Base-by-base conservation (phyloP, 2,113 vertebrate genomes). In the Nesogale talazaci region DNA sequence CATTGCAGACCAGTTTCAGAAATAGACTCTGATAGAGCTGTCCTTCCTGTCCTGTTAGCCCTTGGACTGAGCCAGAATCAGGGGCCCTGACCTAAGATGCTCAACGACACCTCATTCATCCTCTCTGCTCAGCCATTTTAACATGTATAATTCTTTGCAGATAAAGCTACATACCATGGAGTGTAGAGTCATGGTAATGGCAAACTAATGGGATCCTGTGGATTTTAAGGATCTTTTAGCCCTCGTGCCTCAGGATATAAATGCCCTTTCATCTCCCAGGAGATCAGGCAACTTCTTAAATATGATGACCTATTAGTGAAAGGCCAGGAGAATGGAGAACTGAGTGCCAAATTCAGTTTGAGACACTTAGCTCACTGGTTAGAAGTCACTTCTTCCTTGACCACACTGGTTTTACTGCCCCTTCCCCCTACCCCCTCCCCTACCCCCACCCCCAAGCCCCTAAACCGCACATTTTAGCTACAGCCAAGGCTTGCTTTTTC, bases 211-310 rank as follows among this genome's bases (percentile, higher is more conserved):
- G n/a, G 78, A 63, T 78, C 56, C 65, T 4, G 52, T 2, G 10
- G 46, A 52, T 52, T 52, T 8, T 52, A 11, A 52, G 34, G 22
- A 46, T 0, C 72, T 61, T 46, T 83, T 10, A 59, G 59, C 77
- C 6, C 22, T 52, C 61, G 61, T 83, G 38, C 59, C 25, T 61
- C 31, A 23, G 52, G 70, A 14, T 83, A 42, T 59, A 79, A 57
- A 86, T 87, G 42, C 86, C 86, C 29, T 52, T 72, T 20, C 38
- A 42, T 75, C 12, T 79, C 69, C 59, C 72, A 3, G n/a, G 83
- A 57, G 94, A 82, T 83, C 81, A 86, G 94, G 61, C 52, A 72
- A 7, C 38, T 61, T 74, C 67, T 90, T 56, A 38, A 88, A n/a
- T 81, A 61, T 7, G 65, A 88, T 0, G 36, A 83, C n/a, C 88